Percentiles rank a stretch among this genome's conserved stretches.
Evolutionary conservation across 2,113 vertebrate genomes (phyloP).

Genomic region (Carassius carassius): DNA sequence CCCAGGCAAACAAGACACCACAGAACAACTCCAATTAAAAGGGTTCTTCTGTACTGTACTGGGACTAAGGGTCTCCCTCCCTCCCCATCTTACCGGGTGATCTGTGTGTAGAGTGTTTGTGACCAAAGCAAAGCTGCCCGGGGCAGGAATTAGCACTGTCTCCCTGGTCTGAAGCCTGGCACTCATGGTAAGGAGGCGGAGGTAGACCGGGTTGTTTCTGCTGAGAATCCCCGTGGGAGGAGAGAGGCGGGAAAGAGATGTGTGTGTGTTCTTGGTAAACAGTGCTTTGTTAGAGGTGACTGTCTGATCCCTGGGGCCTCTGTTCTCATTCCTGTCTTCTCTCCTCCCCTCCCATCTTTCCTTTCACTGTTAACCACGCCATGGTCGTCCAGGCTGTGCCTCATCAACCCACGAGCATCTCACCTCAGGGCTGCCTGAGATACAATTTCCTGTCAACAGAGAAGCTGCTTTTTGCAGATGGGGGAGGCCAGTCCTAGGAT

Average conservation of each 20-base stretch:
- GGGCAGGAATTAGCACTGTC: slow-evolving; percentile 75
- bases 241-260: slow-evolving; percentile 44
- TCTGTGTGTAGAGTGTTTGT: slow-evolving; percentile 62
- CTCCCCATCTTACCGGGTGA: slow-evolving; percentile 39
- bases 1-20: slow-evolving; percentile 74
- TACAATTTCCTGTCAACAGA: slow-evolving; percentile 16
- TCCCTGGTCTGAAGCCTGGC: slow-evolving; percentile 73
- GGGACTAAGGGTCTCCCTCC: slow-evolving; percentile 57
- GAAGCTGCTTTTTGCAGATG: not conserved
- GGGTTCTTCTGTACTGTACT: slow-evolving; percentile 73
- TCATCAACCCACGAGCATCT: not conserved
- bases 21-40: slow-evolving; percentile 78
- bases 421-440: not conserved
- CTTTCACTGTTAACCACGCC: not conserved
- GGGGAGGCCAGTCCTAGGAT: not conserved
- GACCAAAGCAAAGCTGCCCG: slow-evolving; percentile 66
- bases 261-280: slow-evolving; percentile 77
- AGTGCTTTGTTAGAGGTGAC: slow-evolving; percentile 76
- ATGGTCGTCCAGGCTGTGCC: not conserved
- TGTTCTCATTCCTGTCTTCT: slow-evolving; percentile 56
- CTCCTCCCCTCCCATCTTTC: slow-evolving; percentile 56
- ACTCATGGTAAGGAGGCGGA: slow-evolving; percentile 63
- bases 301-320: slow-evolving; percentile 72
- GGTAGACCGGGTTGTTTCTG: slow-evolving; percentile 39
- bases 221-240: not conserved